Conservation (phyloP, 2,113 vertebrate genomes). For the Gallinago jamesoni region DNA sequence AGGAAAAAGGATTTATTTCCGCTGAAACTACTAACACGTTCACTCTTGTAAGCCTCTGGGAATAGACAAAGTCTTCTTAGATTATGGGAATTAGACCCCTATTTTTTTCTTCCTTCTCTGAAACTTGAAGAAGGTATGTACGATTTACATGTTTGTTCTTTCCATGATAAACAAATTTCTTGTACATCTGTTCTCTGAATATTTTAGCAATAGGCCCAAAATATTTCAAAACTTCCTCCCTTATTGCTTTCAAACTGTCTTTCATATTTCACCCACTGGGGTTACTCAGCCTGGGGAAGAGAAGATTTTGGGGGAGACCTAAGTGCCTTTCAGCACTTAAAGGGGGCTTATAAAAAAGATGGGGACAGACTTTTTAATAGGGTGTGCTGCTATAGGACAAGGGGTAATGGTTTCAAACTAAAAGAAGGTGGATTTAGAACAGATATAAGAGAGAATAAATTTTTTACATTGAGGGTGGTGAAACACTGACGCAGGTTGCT, state of each 20-base stretch:
- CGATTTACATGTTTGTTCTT: not conserved
- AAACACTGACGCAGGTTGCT: not conserved
- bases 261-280: not conserved
- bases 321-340: not conserved
- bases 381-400: not conserved
- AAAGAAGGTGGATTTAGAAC: not conserved
- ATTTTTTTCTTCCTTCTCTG: not conserved
- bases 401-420: not conserved
- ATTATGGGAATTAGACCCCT: not conserved
- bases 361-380: not conserved
- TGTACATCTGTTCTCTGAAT: not conserved
- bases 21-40: not conserved
- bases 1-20: not conserved
- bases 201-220: not conserved
- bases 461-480: not conserved
- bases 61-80: not conserved
- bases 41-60: not conserved
- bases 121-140: not conserved
- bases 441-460: not conserved
- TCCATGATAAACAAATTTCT: not conserved
- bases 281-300: not conserved
- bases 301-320: not conserved
- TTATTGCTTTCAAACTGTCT: not conserved
- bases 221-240: not conserved
- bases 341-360: not conserved